phyloP scores from a whole-genome alignment of 2,113 vertebrate genomes.

The Dicrurus megarhynchus region DNA sequence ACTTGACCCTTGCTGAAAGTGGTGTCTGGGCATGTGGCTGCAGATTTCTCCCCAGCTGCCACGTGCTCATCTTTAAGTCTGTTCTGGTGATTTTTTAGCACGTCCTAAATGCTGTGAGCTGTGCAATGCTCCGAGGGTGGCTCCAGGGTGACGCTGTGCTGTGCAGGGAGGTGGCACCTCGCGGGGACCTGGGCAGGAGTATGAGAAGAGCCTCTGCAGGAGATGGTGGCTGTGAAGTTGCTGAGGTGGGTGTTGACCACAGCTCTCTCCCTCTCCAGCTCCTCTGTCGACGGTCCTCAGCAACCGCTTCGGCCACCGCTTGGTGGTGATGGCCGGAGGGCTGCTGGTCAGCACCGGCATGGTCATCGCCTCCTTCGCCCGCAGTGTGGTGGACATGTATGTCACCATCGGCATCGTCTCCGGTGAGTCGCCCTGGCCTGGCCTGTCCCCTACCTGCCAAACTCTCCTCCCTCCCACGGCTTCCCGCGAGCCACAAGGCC shows the following conservation, averaged over 20 bases:
- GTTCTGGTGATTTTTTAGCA: background rate
- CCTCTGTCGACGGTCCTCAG: conserved; percentile 88
- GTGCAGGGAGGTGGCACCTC: background rate
- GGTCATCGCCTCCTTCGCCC: conserved; percentile 83
- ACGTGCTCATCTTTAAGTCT: fast-evolving
- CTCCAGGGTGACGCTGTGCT: background rate
- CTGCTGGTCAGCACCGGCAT: conserved; percentile 84
- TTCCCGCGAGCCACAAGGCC: fast-evolving
- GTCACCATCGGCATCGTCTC: conserved; percentile 84
- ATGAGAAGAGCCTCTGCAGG: background rate
- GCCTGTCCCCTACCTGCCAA: fast-evolving
- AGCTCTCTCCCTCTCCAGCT: conserved; percentile 61
- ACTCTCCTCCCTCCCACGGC: fast-evolving
- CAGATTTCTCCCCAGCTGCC: background rate
- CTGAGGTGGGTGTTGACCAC: background rate
- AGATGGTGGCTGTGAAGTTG: background rate
- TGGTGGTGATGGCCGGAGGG: conserved; percentile 89
- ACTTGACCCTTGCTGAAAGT: background rate
- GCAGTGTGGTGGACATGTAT: conserved; percentile 86
- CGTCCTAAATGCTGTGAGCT: background rate
- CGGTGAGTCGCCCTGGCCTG: conserved; percentile 69
- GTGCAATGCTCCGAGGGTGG: background rate
- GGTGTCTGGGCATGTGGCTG: background rate
- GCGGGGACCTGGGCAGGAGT: fast-evolving
- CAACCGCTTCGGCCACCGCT: conserved; percentile 86